A percentile compares a stretch with the other conserved stretches of the same genome.
phyloP scores from a whole-genome alignment of 2,113 vertebrate species.

The Phyllostomus discolor region DNA sequence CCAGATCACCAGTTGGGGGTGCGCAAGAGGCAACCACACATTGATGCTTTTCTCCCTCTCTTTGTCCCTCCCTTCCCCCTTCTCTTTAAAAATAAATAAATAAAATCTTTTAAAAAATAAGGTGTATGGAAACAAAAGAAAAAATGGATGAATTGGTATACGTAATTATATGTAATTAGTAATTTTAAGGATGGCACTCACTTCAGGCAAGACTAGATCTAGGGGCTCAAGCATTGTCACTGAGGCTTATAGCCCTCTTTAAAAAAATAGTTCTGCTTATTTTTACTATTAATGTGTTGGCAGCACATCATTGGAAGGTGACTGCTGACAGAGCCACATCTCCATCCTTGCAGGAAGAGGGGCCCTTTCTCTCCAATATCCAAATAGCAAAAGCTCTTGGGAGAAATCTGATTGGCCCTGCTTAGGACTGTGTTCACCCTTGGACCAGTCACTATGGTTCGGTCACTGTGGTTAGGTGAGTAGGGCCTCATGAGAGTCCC shows the following conservation, averaged over 20 bases:
- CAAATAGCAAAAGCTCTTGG: background rate
- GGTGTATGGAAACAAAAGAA: background rate
- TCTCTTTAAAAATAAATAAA: too few species aligned
- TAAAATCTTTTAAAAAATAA: background rate
- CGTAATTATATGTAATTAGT: background rate
- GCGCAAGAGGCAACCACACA: too few species aligned
- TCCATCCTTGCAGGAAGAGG: background rate
- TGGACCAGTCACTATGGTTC: background rate
- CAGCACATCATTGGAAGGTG: background rate
- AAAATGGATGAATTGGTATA: background rate
- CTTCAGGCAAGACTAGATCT: background rate
- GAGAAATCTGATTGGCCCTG: background rate
- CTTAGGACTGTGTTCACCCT: background rate
- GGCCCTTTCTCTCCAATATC: background rate
- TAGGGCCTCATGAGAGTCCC: too few species aligned
- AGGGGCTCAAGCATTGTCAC: background rate
- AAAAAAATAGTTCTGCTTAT: background rate
- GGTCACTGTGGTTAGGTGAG: background rate
- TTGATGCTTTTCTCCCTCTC: too few species aligned
- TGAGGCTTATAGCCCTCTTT: background rate
- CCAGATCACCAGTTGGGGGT: too few species aligned
- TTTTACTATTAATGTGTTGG: background rate
- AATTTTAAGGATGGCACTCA: background rate
- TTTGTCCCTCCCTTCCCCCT: too few species aligned
- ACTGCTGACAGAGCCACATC: background rate